Evolutionary conservation across 2,888 invertebrate genomes (phyloP).

Genomic region (Drosophila subsilvestris): DNA sequence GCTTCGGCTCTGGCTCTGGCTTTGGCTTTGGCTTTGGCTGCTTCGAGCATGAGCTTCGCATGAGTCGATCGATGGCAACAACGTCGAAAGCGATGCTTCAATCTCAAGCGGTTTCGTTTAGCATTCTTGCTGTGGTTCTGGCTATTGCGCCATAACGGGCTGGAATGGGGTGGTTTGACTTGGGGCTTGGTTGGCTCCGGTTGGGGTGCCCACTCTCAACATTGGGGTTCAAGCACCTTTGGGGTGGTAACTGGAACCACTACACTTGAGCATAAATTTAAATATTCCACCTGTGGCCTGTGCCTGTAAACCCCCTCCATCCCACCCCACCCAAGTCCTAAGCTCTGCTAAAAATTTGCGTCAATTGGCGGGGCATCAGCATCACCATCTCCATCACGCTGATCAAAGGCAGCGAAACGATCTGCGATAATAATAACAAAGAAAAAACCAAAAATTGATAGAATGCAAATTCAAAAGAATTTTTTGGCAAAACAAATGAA

Average conservation of each 20-base stretch:
- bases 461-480: too few species aligned
- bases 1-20: background rate
- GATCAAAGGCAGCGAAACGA: constrained; percentile 51
- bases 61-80: constrained; percentile 42
- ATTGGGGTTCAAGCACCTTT: constrained; percentile 68
- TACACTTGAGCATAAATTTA: constrained; percentile 59
- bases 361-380: constrained; percentile 52
- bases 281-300: constrained; percentile 31
- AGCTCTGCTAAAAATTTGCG: constrained; percentile 53
- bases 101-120: constrained; percentile 67
- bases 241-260: constrained; percentile 16
- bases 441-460: too few species aligned
- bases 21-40: constrained; percentile 1
- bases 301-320: background rate
- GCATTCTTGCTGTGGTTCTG: constrained; percentile 64
- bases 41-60: constrained; percentile 16
- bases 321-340: too few species aligned
- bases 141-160: constrained; percentile 69
- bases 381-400: constrained; percentile 40
- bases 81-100: constrained; percentile 51
- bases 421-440: constrained; percentile 42
- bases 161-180: constrained; percentile 21
- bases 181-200: too few species aligned
- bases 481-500: constrained; percentile 1
- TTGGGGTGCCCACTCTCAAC: too few species aligned